Base-by-base conservation (phyloP, 2,113 vertebrate species). In the Mus spicilegus region DNA sequence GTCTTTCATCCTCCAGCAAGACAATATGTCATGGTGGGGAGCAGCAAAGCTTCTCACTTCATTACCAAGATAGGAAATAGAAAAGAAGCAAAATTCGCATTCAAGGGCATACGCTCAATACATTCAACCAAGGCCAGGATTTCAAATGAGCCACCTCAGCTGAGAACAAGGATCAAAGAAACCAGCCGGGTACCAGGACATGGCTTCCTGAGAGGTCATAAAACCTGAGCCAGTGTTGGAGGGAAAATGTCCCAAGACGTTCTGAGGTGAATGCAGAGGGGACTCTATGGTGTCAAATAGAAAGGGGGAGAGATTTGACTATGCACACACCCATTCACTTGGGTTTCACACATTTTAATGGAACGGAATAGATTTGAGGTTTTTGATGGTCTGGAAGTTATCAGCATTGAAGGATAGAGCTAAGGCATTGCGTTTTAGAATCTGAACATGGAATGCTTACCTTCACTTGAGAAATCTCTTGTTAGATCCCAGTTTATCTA, bases 371-470 rank as follows among this genome's bases (percentile, higher is more conserved):
- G 28, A 82, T 75, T 81, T 26, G 75, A 39, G 67, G 56, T 39
- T 73, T 58, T 51, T 28, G 46, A 30, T 93, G 13, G 86, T 90
- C 75, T 89, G 65, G 82, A 95, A 61, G 9, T 86, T 95, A 42
- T 72, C 65, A 26, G 90, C 4, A 49, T 72, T 51, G 24, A 89
- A 72, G n/a, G 39, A 67, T 36, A 28, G 54, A 93, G 78, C 73
- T 91, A 87, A 94, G 61, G 89, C 20, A 87, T 88, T 33, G 30
- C 89, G 33, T 90, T 7, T 94, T 51, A 81, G 33, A 93, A 87
- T 82, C 73, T 42, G 16, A 91, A 84, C 0, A 1, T 24, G 22
- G 46, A 89, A 16, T 28, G 1, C 20, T 91, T 72, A 93, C 4
- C 61, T 11, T 46, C 39, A 42, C 72, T 90, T 95, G 16, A 84